Evolutionary conservation across 2,888 invertebrate genomes (phyloP).

Genomic region (Thymelicus lineola): DNA sequence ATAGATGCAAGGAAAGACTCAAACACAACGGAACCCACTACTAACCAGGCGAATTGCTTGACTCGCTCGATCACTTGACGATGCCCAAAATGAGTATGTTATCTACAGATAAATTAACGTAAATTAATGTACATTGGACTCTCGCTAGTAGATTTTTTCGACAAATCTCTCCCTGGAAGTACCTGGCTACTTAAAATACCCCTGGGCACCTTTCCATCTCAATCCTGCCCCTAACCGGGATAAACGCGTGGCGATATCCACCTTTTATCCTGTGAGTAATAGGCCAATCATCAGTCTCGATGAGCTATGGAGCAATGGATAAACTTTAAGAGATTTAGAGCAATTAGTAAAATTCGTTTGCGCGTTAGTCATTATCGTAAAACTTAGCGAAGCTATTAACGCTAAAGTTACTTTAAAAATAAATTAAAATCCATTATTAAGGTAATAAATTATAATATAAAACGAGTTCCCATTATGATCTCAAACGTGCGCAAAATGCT

Average conservation of each 20-base stretch:
- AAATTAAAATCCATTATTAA: no score
- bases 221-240: conserved; percentile 29
- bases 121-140: background rate
- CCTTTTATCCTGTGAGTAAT: conserved; percentile 46
- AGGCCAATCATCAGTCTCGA: conserved; percentile 49
- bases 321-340: conserved; percentile 10
- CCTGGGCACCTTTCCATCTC: conserved; percentile 25
- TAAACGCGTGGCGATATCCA: conserved; percentile 30
- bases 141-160: background rate
- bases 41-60: no score
- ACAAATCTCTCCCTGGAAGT: background rate
- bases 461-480: no score
- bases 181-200: conserved; percentile 17
- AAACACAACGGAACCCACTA: no score
- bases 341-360: background rate
- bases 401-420: no score
- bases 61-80: no score
- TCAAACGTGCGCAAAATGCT: no score
- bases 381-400: background rate
- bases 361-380: background rate
- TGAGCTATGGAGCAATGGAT: conserved; percentile 20
- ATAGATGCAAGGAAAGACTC: no score
- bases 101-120: background rate
- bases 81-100: no score
- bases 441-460: no score